Percentiles rank a stretch among this genome's conserved stretches.
These are phyloP conservation scores for Bombycilla garrulus DNA, from an alignment of 2,113 vertebrate species.

Conservation along the genomic window DNA sequence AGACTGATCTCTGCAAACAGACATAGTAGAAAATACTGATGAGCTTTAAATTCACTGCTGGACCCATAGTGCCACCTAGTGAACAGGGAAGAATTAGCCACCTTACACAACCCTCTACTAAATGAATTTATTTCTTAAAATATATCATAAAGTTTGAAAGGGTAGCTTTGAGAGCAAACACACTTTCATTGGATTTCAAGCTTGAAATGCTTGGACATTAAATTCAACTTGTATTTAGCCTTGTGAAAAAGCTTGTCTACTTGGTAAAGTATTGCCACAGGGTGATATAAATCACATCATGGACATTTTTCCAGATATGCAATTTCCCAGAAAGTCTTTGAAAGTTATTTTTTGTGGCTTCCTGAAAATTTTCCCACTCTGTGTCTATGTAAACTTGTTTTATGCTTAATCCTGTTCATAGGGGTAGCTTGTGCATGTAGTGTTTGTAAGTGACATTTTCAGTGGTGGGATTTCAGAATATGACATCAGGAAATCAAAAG, in stretches of 20 bases:
- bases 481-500: background rate
- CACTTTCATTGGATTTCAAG: background rate
- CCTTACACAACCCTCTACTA: background rate
- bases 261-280: background rate
- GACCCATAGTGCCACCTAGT: conserved; percentile 65
- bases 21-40: fast-evolving
- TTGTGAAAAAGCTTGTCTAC: background rate
- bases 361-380: background rate
- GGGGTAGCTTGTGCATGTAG: background rate
- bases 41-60: background rate
- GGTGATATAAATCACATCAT: fast-evolving
- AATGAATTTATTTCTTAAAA: background rate
- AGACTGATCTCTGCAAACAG: fast-evolving
- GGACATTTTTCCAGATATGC: background rate
- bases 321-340: background rate
- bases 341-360: fast-evolving
- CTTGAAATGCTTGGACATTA: background rate
- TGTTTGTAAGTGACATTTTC: background rate
- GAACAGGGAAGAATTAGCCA: background rate
- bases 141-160: background rate
- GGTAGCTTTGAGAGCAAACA: background rate
- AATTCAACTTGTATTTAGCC: background rate
- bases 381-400: background rate
- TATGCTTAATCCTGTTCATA: background rate
- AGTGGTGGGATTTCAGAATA: background rate